These are phyloP conservation scores for Malaclemys terrapin DNA, from an alignment of 2,113 vertebrate species.

Conservation along the genomic window DNA sequence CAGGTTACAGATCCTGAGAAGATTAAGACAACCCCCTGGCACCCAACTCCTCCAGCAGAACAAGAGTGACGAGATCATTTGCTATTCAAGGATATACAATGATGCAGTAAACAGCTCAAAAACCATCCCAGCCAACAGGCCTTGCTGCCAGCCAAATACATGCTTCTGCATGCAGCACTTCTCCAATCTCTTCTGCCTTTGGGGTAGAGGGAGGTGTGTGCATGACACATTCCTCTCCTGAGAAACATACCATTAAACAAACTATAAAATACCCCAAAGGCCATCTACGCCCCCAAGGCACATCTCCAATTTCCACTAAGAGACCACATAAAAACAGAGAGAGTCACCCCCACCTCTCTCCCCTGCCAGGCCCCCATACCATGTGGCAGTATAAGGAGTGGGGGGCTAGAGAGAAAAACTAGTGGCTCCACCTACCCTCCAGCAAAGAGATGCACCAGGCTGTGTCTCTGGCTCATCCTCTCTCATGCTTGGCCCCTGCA, in stretches of 20 bases:
- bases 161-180: fast-evolving
- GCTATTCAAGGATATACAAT: not conserved
- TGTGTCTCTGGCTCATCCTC: conserved; percentile 96
- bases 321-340: not conserved
- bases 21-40: not conserved
- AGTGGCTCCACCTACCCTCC: conserved; percentile 83
- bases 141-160: not conserved
- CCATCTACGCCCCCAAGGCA: not conserved
- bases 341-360: fast-evolving
- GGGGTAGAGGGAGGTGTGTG: fast-evolving
- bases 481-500: conserved; percentile 64
- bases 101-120: not conserved
- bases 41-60: fast-evolving
- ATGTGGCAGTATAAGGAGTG: too few species aligned
- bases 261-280: not conserved
- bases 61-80: not conserved
- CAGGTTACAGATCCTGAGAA: not conserved
- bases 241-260: not conserved
- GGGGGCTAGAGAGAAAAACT: too few species aligned
- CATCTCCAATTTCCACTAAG: not conserved
- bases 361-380: not conserved
- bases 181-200: fast-evolving
- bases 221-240: fast-evolving
- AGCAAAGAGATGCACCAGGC: conserved; percentile 95
- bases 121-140: not conserved